Conservation (phyloP, 2,113 vertebrate genomes). For the western clawed frog (Xenopus tropicalis) region DNA sequence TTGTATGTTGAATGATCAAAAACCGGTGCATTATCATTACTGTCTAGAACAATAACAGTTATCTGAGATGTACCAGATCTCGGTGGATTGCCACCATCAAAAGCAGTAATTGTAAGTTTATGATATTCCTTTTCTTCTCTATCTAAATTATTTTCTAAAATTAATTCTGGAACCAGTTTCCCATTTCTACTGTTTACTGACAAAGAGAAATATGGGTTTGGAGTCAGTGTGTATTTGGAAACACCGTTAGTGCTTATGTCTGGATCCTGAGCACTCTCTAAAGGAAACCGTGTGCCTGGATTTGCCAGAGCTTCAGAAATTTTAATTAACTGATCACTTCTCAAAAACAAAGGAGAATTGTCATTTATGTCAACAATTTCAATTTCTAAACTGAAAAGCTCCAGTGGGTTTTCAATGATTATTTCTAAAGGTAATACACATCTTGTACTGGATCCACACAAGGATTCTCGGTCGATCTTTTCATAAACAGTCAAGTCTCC, state of each 20-base stretch:
- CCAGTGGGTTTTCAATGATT: slow-evolving; percentile 44
- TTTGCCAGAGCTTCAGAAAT: not conserved
- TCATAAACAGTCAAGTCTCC: slow-evolving; percentile 50
- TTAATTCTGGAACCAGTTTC: slow-evolving; percentile 55
- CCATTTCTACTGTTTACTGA: slow-evolving; percentile 54
- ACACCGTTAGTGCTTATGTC: slow-evolving; percentile 62
- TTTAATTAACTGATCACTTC: not conserved
- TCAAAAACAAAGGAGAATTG: slow-evolving; percentile 56
- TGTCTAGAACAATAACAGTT: slow-evolving; percentile 19
- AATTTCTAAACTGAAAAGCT: slow-evolving; percentile 28
- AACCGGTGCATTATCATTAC: slow-evolving; percentile 54
- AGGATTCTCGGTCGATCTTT: slow-evolving; percentile 53
- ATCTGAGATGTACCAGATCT: slow-evolving; percentile 43
- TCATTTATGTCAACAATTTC: slow-evolving; percentile 58
- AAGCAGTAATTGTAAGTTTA: slow-evolving; percentile 45
- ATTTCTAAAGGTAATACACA: slow-evolving; percentile 44
- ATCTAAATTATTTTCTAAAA: slow-evolving; percentile 60
- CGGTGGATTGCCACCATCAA: slow-evolving; percentile 48
- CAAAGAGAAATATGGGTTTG: slow-evolving; percentile 55
- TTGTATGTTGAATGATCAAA: slow-evolving; percentile 48
- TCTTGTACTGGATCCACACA: slow-evolving; percentile 47
- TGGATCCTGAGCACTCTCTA: slow-evolving; percentile 59
- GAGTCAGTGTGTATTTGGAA: slow-evolving; percentile 60
- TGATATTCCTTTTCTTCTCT: slow-evolving; percentile 58
- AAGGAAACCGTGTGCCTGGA: slow-evolving; percentile 52